These are phyloP conservation scores for Vanessa atalanta DNA, from an alignment of 1,140 invertebrate species.

Conservation along the genomic window DNA sequence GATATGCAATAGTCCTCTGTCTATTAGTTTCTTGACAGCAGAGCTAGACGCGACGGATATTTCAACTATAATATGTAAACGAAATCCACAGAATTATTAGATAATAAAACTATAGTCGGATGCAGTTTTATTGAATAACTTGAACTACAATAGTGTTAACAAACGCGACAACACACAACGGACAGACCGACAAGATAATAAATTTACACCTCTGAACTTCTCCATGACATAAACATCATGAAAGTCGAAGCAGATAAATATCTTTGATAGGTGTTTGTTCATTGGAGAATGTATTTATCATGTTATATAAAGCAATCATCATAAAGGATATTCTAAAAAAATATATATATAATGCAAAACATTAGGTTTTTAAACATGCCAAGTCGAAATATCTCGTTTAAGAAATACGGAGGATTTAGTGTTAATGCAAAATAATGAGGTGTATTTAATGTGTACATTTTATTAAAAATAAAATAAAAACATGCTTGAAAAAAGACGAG, in stretches of 20 bases:
- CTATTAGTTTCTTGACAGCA: no score
- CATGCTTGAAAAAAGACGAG: no score
- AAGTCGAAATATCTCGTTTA: no score
- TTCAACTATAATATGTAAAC: background rate
- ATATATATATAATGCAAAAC: no score
- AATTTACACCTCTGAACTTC: conserved; percentile 7
- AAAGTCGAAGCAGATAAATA: background rate
- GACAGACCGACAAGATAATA: background rate
- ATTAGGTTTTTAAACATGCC: no score
- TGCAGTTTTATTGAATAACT: no score
- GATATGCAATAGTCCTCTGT: no score
- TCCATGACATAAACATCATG: background rate
- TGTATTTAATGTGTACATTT: background rate
- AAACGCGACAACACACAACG: background rate
- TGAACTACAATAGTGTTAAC: conserved; percentile 4
- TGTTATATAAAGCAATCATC: background rate
- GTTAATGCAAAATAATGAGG: no score
- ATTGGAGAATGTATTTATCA: background rate
- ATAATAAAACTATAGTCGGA: no score
- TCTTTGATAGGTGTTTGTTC: background rate
- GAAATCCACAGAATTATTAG: no score
- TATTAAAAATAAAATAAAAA: background rate
- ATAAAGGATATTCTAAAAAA: no score
- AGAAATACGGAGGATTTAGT: no score
- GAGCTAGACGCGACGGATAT: background rate